phyloP scores from a whole-genome alignment of 2,113 vertebrate species.

The Anas platyrhynchos region DNA sequence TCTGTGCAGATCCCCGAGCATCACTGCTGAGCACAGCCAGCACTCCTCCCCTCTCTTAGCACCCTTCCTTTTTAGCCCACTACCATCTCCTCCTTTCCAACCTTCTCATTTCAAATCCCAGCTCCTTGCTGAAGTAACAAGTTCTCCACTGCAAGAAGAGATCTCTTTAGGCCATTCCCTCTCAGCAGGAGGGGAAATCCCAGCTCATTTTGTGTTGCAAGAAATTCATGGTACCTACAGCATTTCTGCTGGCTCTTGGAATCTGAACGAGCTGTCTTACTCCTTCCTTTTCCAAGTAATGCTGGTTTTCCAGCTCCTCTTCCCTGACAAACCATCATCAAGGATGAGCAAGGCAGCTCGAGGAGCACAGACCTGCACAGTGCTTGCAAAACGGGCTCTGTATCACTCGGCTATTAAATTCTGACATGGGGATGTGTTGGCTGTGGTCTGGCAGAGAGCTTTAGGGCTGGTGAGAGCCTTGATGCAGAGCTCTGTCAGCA shows the following conservation, averaged over 20 bases:
- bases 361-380: neutral
- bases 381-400: neutral
- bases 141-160: neutral
- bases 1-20: neutral
- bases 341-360: neutral
- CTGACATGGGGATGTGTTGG: neutral
- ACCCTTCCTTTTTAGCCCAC: neutral
- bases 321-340: neutral
- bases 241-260: neutral
- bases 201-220: neutral
- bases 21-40: accelerated
- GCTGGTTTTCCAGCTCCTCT: neutral
- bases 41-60: neutral
- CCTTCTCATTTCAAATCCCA: neutral
- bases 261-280: neutral
- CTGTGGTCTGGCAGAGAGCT: accelerated
- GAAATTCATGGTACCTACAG: neutral
- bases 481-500: neutral
- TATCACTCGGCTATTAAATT: neutral
- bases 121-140: neutral
- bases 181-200: neutral
- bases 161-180: neutral
- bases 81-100: neutral
- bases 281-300: neutral
- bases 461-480: neutral